phyloP scores from a whole-genome alignment of 2,797 vertebrate genomes.

The Rhyacichthys aspro region DNA sequence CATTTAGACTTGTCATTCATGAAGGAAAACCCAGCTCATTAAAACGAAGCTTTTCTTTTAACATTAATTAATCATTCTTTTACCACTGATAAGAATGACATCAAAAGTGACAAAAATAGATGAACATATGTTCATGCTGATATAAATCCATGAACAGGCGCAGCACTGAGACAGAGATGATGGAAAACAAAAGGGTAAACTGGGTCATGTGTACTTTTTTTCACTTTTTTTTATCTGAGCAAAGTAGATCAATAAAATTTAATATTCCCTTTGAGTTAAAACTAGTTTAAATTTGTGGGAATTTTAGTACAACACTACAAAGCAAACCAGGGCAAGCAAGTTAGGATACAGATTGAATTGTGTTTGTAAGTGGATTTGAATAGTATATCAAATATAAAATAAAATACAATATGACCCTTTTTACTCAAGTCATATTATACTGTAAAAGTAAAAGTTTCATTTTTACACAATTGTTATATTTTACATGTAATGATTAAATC shows the following conservation, averaged over 20 bases:
- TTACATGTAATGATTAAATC: too few relatives aligned
- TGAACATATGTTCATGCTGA: neutral
- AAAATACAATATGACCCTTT: too few relatives aligned
- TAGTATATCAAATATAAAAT: too few relatives aligned
- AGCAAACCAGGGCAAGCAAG: too few relatives aligned
- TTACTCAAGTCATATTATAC: too few relatives aligned
- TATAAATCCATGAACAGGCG: neutral
- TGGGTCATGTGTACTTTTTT: neutral
- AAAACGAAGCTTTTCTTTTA: constrained; percentile 11
- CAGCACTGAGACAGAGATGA: neutral
- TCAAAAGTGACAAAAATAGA: neutral
- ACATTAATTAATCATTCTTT: constrained; percentile 20
- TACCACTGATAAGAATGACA: neutral
- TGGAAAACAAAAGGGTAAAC: neutral
- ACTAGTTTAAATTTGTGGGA: too few relatives aligned
- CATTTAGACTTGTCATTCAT: constrained; percentile 31
- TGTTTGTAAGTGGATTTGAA: too few relatives aligned
- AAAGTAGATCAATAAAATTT: neutral
- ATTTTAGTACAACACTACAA: too few relatives aligned
- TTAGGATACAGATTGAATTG: too few relatives aligned
- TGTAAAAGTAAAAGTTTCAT: too few relatives aligned
- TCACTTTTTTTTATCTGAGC: neutral
- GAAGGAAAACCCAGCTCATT: constrained; percentile 21
- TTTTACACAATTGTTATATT: too few relatives aligned
- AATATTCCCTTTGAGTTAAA: neutral